Conservation (phyloP, 2,888 invertebrate species). For the Megaustenia siamemsis region DNA sequence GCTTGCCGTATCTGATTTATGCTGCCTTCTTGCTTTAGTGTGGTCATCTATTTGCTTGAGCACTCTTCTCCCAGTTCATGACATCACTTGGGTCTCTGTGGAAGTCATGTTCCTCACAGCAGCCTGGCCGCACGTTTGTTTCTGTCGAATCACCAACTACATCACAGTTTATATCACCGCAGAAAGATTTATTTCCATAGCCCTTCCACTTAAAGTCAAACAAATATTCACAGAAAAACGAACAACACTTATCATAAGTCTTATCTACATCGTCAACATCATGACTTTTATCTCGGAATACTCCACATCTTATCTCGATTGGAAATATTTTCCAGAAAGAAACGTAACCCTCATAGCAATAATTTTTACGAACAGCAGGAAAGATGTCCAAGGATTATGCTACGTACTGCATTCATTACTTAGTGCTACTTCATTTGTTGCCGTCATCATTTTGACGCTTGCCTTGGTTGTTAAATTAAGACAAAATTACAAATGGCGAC, state of each 20-base stretch:
- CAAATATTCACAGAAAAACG: background rate
- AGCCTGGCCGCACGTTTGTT: constrained; percentile 25
- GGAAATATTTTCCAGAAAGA: background rate
- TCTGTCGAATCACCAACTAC: constrained; percentile 25
- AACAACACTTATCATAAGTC: background rate
- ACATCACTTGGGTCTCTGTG: background rate
- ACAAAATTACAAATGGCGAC: background rate
- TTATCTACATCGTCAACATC: background rate
- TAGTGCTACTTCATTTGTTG: background rate
- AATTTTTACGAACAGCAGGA: background rate
- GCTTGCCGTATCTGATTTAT: constrained; percentile 26
- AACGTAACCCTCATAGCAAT: background rate
- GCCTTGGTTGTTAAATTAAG: background rate
- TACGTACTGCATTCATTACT: background rate
- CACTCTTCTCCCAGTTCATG: background rate
- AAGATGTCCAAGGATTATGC: background rate
- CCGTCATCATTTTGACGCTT: constrained; percentile 9
- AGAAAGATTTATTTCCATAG: constrained; percentile 25
- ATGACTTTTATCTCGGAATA: constrained; percentile 1
- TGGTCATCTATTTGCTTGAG: constrained; percentile 18
- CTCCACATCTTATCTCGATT: background rate
- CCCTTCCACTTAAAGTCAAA: constrained; percentile 19
- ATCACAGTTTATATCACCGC: constrained; percentile 33
- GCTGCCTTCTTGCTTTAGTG: constrained; percentile 1
- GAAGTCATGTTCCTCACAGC: background rate